These are phyloP conservation scores for Otolemur crassicaudatus DNA, from an alignment of 2,797 vertebrate species.

Conservation along the genomic window DNA sequence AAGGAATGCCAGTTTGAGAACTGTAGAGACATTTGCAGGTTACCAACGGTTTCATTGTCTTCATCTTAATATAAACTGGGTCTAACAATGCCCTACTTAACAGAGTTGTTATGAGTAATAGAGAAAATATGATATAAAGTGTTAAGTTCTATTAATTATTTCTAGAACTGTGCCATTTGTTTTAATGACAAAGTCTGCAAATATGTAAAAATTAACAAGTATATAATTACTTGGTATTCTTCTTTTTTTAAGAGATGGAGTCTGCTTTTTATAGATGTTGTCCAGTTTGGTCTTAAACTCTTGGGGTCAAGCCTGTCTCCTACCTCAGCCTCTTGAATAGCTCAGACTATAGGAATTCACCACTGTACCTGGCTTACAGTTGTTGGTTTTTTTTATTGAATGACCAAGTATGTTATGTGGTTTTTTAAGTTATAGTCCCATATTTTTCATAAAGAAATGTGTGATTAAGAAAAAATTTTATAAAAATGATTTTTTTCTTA, in stretches of 20 bases:
- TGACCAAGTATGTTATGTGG: background rate
- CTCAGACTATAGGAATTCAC: background rate
- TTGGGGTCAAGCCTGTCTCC: background rate
- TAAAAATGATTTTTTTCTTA: conserved; percentile 29
- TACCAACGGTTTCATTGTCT: background rate
- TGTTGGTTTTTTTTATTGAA: background rate
- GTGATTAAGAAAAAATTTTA: background rate
- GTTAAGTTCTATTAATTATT: conserved; percentile 9
- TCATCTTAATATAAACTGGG: background rate
- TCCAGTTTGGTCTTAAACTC: too few relatives aligned
- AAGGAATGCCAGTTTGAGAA: background rate
- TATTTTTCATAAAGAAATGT: conserved; percentile 2
- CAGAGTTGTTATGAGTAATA: background rate
- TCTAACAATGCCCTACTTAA: background rate
- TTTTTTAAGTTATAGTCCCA: background rate
- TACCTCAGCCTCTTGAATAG: background rate
- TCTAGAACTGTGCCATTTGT: background rate
- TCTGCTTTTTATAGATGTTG: too few relatives aligned
- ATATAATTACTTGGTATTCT: too few relatives aligned
- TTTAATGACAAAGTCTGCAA: too few relatives aligned
- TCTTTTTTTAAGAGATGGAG: too few relatives aligned
- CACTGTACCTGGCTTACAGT: background rate
- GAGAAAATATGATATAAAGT: background rate
- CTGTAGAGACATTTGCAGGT: background rate
- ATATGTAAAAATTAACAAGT: too few relatives aligned